Conservation (phyloP, 2,888 invertebrate species). For the Agriopis aurantiaria region DNA sequence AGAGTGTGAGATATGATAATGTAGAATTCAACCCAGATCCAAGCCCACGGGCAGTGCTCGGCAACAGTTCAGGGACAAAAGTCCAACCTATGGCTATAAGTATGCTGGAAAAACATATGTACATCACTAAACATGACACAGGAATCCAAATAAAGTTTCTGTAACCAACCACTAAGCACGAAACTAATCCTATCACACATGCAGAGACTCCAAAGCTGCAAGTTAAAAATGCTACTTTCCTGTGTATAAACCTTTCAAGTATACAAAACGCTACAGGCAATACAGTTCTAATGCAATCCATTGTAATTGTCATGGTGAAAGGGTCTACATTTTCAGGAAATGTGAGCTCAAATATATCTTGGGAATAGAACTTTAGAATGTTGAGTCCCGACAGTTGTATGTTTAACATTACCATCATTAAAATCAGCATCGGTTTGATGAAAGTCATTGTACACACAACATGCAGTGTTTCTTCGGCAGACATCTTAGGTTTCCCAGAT, state of each 20-base stretch:
- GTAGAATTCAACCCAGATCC: slow-evolving; percentile 1
- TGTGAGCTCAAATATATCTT: slow-evolving; percentile 2
- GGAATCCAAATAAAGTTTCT: background rate
- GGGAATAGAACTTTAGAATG: background rate
- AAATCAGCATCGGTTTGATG: slow-evolving; percentile 6
- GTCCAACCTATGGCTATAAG: background rate
- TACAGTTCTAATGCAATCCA: background rate
- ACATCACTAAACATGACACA: slow-evolving; percentile 2
- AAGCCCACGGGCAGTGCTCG: slow-evolving; percentile 1
- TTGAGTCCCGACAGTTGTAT: background rate
- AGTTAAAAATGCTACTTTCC: background rate
- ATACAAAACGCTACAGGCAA: background rate
- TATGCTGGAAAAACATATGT: background rate
- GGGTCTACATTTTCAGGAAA: slow-evolving; percentile 4
- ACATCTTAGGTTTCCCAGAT: background rate
- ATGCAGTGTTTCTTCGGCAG: background rate
- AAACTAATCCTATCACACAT: background rate
- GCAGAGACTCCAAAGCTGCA: background rate
- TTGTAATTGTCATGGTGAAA: background rate
- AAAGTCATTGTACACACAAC: background rate
- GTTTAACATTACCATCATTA: background rate
- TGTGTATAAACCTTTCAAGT: background rate
- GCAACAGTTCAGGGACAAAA: slow-evolving; percentile 13
- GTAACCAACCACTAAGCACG: background rate
- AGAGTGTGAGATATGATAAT: background rate